Evolutionary conservation across 2,888 invertebrate genomes (phyloP).

Genomic region (Folsomia candida): DNA sequence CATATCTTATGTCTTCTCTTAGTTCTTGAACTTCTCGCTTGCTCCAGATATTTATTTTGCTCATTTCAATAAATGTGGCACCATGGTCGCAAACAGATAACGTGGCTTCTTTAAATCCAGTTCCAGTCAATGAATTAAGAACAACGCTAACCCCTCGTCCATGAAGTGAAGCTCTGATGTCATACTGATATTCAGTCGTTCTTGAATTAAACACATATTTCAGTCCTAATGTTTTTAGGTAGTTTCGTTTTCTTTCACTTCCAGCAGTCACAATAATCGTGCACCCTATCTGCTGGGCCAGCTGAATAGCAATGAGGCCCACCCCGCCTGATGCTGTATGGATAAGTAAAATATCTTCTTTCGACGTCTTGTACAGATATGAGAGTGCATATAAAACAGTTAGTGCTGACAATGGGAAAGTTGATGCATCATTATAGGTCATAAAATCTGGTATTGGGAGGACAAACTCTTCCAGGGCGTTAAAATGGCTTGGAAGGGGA

Average conservation of each 20-base stretch:
- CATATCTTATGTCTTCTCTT: conserved; percentile 15
- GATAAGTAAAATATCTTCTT: conserved; percentile 9
- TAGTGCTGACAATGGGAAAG: conserved; percentile 15
- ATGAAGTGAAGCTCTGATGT: neutral
- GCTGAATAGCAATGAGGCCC: conserved; percentile 21
- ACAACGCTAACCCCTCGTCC: neutral
- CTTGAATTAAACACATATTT: conserved; percentile 18
- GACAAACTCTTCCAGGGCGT: neutral
- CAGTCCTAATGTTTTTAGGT: conserved; percentile 2
- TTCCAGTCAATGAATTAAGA: conserved; percentile 2
- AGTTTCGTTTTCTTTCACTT: conserved; percentile 19
- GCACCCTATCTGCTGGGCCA: conserved; percentile 9
- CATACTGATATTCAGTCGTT: neutral
- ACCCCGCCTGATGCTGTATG: conserved; percentile 19
- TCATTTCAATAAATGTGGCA: conserved; percentile 26
- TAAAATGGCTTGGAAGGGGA: neutral
- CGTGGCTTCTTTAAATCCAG: conserved; percentile 12
- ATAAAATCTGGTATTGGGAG: conserved; percentile 11
- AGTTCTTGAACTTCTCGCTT: conserved; percentile 8
- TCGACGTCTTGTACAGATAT: conserved; percentile 13
- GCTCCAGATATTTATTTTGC: conserved; percentile 15
- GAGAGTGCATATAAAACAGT: conserved; percentile 23
- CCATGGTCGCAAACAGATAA: neutral
- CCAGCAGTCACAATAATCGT: conserved; percentile 28
- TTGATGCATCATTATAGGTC: conserved; percentile 12